A percentile compares a stretch with the other conserved stretches of the same genome.
These are phyloP conservation scores for Geotrupes spiniger DNA, from an alignment of 2,888 invertebrate species.

Conservation along the genomic window DNA sequence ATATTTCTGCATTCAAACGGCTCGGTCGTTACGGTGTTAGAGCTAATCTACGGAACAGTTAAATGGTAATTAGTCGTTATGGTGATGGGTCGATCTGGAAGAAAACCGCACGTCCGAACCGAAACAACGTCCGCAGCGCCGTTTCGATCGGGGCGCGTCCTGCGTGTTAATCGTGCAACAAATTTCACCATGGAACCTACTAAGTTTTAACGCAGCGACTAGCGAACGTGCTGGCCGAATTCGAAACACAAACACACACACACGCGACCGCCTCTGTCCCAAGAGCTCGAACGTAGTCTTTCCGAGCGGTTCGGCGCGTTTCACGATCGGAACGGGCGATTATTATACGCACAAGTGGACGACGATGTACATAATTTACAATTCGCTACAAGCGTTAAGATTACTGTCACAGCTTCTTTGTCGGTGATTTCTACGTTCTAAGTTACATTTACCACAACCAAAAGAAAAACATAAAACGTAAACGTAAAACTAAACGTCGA, in stretches of 20 bases:
- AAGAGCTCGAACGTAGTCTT: conserved; percentile 18
- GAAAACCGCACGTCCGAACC: conserved; percentile 1
- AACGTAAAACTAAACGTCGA: too few relatives aligned
- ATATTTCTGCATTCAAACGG: too few relatives aligned
- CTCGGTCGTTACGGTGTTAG: too few relatives aligned
- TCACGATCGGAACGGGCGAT: neutral
- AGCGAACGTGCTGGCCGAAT: conserved; percentile 17
- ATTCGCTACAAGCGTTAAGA: neutral
- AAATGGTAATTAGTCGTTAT: too few relatives aligned
- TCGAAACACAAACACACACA: conserved; percentile 2
- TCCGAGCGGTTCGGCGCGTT: neutral
- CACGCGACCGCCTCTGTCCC: conserved; percentile 15
- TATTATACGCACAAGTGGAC: neutral
- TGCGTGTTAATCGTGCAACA: conserved; percentile 11
- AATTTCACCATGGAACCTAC: conserved; percentile 48
- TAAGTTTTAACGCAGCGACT: conserved; percentile 39
- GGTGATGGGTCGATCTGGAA: neutral
- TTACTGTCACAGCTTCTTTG: neutral
- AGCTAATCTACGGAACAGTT: too few relatives aligned
- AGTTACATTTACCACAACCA: conserved; percentile 6
- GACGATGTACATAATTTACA: neutral
- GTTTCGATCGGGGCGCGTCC: neutral
- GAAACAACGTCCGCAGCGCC: neutral
- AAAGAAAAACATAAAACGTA: neutral
- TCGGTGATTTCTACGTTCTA: neutral